Base-by-base conservation (phyloP, 2,113 vertebrate species). In the Ammodytes dubius region DNA sequence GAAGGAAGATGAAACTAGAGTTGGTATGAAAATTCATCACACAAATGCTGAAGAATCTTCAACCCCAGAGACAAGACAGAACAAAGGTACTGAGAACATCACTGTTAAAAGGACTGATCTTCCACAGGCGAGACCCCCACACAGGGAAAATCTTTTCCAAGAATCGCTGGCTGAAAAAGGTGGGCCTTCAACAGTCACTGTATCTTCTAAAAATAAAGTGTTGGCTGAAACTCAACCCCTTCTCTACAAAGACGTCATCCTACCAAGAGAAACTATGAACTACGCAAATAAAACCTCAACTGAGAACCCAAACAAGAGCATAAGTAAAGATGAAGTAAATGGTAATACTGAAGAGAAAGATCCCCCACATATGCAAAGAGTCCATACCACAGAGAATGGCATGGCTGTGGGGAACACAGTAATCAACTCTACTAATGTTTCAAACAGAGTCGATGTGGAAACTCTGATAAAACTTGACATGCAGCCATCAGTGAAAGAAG, bases 121-220 rank as follows among this genome's bases (percentile, higher is more conserved):
- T 19, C 63, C 72, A 10, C 59, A 79, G 45, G 54, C 71, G n/a
- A 70, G 19, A 67, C 40, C 61, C 10, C 76, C 27, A 27, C 27
- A 83, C 39, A 70, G 13, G 3, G 73, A 85, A 79, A 87, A 40
- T 50, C 81, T 81, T 75, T 47, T 69, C 49, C 70, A 76, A 49
- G 74, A 88, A 39, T 42, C 56, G 15, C 7, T 73, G 50, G 49
- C 70, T 74, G 85, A 79, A 79, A 83, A 86, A 69, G 74, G 57
- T 65, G 46, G 54, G 2, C 19, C 60, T n/a, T n/a, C 77, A 2
- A 64, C 57, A 19, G 46, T 63, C 53, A 82, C 72, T 78, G 64
- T 65, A 69, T 61, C 45, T 8, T 57, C 81, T 88, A 87, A 88
- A 89, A 93, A 90, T 89, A 87, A 89, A 83, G 13, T 49, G 10